Conservation (phyloP, 2,888 invertebrate genomes). For the Perdita meconis region DNA sequence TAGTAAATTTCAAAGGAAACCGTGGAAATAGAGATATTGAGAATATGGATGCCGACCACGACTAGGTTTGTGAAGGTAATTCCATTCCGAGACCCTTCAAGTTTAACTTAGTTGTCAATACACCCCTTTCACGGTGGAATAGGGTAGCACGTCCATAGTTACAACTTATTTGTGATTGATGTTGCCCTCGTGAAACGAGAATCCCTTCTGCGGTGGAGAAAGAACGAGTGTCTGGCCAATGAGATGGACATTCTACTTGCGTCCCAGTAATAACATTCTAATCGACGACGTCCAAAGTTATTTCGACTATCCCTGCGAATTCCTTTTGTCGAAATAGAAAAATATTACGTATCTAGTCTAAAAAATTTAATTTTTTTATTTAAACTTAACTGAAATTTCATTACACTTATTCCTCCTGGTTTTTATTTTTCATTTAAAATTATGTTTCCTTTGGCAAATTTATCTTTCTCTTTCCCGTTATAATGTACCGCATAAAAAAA, state of each 20-base stretch:
- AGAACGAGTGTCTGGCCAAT: conserved; percentile 25
- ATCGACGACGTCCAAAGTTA: too few relatives aligned
- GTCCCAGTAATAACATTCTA: too few relatives aligned
- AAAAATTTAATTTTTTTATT: too few relatives aligned
- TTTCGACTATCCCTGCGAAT: conserved; percentile 1
- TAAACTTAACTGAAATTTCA: too few relatives aligned
- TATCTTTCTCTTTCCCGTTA: too few relatives aligned
- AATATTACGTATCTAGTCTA: too few relatives aligned
- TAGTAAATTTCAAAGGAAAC: not conserved
- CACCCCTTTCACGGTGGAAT: conserved; percentile 40
- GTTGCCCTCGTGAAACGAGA: conserved; percentile 38
- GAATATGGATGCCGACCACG: conserved; percentile 17
- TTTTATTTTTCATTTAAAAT: too few relatives aligned
- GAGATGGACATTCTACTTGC: too few relatives aligned
- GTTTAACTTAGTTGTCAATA: conserved; percentile 60
- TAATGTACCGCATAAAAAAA: too few relatives aligned
- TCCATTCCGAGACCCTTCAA: conserved; percentile 51
- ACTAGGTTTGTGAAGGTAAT: conserved; percentile 38
- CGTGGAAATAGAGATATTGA: not conserved
- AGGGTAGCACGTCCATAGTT: conserved; percentile 48
- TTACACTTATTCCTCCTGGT: too few relatives aligned
- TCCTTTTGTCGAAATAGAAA: too few relatives aligned
- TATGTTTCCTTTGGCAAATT: too few relatives aligned
- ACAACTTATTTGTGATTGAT: conserved; percentile 62
- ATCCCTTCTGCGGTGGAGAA: conserved; percentile 24